These are phyloP conservation scores for Nymphalis c-album DNA, from an alignment of 2,888 invertebrate genomes.

Conservation along the genomic window DNA sequence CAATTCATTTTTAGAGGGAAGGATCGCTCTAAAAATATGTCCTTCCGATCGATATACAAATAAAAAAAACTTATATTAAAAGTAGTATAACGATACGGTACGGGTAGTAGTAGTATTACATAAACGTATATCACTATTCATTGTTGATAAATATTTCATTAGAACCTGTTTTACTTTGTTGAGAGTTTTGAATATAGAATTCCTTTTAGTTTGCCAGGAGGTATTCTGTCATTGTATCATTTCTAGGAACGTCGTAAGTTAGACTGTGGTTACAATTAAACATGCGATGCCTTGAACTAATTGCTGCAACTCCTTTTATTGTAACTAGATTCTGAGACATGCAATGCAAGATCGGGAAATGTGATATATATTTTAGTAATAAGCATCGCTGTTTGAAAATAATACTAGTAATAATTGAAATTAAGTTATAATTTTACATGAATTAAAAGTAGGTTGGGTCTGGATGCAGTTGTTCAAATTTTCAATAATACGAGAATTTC, in stretches of 20 bases:
- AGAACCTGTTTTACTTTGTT: not conserved
- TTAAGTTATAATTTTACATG: not conserved
- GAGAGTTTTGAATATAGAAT: not conserved
- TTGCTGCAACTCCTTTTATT: not conserved
- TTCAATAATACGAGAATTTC: not conserved
- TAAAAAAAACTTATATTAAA: too few relatives aligned
- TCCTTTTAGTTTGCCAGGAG: too few relatives aligned
- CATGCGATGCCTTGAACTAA: slow-evolving; percentile 5
- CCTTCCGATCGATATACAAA: too few relatives aligned
- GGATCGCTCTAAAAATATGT: too few relatives aligned
- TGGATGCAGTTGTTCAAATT: not conserved
- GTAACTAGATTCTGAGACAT: not conserved
- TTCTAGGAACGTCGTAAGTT: slow-evolving; percentile 5
- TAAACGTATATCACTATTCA: too few relatives aligned
- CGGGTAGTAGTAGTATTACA: too few relatives aligned
- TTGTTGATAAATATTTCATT: too few relatives aligned
- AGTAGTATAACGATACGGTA: too few relatives aligned
- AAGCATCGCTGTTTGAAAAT: not conserved
- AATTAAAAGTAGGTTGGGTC: not conserved
- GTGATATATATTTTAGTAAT: not conserved
- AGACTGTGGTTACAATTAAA: slow-evolving; percentile 5
- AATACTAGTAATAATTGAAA: not conserved
- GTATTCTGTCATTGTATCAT: not conserved
- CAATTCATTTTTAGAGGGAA: too few relatives aligned
- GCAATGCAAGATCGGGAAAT: not conserved